A percentile compares a stretch with the other conserved stretches of the same genome.
Conservation (phyloP, 2,797 vertebrate species). For the Onychomys leucogaster region DNA sequence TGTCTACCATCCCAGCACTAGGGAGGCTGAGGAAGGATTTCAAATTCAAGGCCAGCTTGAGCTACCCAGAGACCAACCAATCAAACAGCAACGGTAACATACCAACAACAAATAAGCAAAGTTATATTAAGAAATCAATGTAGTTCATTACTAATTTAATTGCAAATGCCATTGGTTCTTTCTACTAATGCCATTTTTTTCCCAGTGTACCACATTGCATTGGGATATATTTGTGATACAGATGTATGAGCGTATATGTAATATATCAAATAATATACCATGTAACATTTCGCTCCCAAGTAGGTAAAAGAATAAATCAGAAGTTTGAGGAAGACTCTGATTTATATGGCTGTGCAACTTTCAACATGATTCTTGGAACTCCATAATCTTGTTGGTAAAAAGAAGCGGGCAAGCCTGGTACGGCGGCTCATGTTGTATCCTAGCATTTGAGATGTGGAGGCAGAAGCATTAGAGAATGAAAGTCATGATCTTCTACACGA, state of each 20-base stretch:
- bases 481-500: too few relatives aligned
- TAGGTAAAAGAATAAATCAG: constrained; percentile 5
- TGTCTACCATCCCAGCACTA: too few relatives aligned
- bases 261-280: neutral
- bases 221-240: neutral
- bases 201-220: neutral
- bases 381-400: constrained; percentile 29
- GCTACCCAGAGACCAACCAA: neutral
- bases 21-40: neutral
- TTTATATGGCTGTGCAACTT: neutral
- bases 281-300: neutral
- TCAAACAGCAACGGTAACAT: neutral
- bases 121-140: neutral
- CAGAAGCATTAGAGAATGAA: neutral
- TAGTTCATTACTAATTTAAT: neutral
- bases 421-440: neutral
- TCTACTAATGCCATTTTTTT: constrained; percentile 28
- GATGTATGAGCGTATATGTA: neutral
- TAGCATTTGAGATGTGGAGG: neutral
- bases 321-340: neutral
- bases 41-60: neutral
- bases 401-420: neutral
- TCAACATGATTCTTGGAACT: neutral
- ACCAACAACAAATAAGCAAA: neutral
- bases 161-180: neutral